Evolutionary conservation across 2,797 vertebrate species (phyloP).

Genomic region (Kryptopterus vitreolus): DNA sequence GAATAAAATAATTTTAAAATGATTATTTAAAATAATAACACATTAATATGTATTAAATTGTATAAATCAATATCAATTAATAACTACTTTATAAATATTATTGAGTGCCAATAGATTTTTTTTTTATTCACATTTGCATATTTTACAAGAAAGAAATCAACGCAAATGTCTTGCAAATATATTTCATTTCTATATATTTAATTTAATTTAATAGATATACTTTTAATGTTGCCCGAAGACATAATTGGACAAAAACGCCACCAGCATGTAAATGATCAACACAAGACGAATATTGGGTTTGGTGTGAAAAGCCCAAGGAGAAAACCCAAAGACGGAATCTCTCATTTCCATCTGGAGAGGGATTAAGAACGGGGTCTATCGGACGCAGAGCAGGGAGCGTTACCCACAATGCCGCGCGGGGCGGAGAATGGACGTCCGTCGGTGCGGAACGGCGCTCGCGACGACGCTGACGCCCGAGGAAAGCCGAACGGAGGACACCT

Average conservation of each 20-base stretch:
- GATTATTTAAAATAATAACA: no score
- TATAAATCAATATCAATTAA: no score
- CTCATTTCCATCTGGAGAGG: conserved; percentile 43
- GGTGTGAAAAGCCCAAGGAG: not conserved
- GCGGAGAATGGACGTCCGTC: not conserved
- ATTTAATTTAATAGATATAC: no score
- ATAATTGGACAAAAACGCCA: not conserved
- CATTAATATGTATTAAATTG: no score
- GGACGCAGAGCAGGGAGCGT: conserved; percentile 4
- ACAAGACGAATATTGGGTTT: no score
- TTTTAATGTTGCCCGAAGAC: no score
- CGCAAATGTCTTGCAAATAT: not conserved
- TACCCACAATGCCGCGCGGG: conserved; percentile 27
- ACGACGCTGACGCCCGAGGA: not conserved
- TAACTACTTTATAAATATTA: no score
- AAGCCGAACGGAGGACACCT: not conserved
- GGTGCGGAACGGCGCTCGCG: conserved; percentile 22
- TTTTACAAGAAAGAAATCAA: not conserved
- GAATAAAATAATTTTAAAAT: no score
- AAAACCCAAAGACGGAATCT: conserved; percentile 31
- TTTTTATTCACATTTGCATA: not conserved
- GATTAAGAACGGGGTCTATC: conserved; percentile 44
- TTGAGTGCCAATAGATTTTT: no score
- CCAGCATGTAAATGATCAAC: not conserved
- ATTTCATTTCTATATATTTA: no score